Conservation (phyloP, 92 coral and sea anemone species). For the Galaxea fascicularis region DNA sequence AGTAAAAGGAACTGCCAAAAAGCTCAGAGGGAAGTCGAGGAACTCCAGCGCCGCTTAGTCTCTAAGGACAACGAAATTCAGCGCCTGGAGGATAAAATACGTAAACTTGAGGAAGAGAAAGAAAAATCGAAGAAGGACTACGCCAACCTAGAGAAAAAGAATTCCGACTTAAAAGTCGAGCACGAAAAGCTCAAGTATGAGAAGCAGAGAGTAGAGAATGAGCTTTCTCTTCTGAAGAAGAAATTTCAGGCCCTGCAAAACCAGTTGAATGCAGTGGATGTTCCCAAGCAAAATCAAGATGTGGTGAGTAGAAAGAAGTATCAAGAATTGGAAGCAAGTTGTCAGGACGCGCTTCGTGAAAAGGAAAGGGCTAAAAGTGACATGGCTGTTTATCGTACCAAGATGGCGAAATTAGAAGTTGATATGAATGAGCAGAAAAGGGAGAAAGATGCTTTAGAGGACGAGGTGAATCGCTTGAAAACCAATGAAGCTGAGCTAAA, state of each 20-base stretch:
- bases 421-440: constrained; percentile 74
- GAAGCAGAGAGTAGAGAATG: constrained; percentile 75
- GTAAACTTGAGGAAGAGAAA: constrained; percentile 73
- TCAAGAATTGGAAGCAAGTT: constrained; percentile 79
- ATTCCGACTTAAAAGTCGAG: constrained; percentile 75
- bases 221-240: constrained; percentile 72
- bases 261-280: constrained; percentile 68
- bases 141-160: constrained; percentile 61
- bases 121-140: constrained; percentile 69
- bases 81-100: constrained; percentile 79
- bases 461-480: constrained; percentile 66
- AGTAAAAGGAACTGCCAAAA: constrained; percentile 71
- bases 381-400: constrained; percentile 67
- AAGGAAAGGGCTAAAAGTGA: constrained; percentile 83
- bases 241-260: constrained; percentile 77
- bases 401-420: constrained; percentile 73
- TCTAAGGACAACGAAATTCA: constrained; percentile 70
- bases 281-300: constrained; percentile 63
- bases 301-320: constrained; percentile 70
- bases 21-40: constrained; percentile 79
- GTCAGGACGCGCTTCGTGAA: constrained; percentile 79
- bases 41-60: constrained; percentile 67
- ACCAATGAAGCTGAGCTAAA: constrained; percentile 75
- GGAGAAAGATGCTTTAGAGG: constrained; percentile 75
- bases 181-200: constrained; percentile 79